Base-by-base conservation (phyloP, 2,113 vertebrate species). In the Pica pica region DNA sequence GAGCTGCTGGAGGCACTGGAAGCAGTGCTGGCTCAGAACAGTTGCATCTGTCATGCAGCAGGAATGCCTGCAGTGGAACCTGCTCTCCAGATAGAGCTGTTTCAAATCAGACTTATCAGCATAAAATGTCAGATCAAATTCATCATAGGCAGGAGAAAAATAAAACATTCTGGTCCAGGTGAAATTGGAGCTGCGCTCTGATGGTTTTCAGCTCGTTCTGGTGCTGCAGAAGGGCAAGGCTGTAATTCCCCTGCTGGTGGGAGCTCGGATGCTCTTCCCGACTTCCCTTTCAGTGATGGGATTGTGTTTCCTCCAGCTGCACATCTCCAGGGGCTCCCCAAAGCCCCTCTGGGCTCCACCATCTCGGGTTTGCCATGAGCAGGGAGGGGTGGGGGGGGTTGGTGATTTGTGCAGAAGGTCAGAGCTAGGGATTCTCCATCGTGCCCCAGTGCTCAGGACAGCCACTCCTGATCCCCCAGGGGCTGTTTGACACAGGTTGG, bases 371-470 rank as follows among this genome's bases (percentile, higher is more conserved):
- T 73, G 68, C 68, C 16, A 0, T 1, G 16, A 47, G 3, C 3
- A 3, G 33, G 35, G 52, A 2, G 6, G 56, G 39, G 39, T 41
- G 12, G 12, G 15, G 0, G 2, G 31, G 33, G 3, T 3, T 18
- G 35, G 79, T 16, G n/a, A 7, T 53, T 10, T 2, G 27, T 12
- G 55, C 6, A 6, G 9, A 4, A 59, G 10, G 6, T 26, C 35
- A 10, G 39, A 35, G 5, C 3, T 7, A 1, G 31, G 41, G n/a
- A 1, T 27, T 60, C 19, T 14, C 42, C 22, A 1, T 44, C 1
- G 0, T 19, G 52, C 55, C 50, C 69, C 33, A 2, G 26, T 6
- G 15, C 11, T 69, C 42, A 1, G 42, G 7, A 3, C 0, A 0
- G 44, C 57, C 1, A 0, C 42, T 74, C 1, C 3, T 47, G 15